Base-by-base conservation (phyloP, 2,888 invertebrate genomes). In the Hetaerina titia region DNA sequence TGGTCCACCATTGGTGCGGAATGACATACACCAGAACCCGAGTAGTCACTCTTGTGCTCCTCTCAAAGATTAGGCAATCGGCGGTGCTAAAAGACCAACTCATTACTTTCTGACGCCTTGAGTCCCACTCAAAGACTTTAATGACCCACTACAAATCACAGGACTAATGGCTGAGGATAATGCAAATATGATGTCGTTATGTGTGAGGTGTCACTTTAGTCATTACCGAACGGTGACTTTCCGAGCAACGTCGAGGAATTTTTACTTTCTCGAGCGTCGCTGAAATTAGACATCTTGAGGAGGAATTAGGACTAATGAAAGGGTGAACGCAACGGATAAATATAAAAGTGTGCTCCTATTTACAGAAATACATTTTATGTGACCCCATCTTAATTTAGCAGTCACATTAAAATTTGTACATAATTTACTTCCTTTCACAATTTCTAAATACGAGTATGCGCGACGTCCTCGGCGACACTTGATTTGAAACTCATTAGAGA, bases 161-260 rank as follows among this genome's bases (percentile, higher is more conserved):
- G 31, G 81, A 81, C 81, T 81, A 81, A 81, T 81, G 81, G 31
- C 81, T 11, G 13, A 81, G 81, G 31, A 31, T 81, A 81, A 81
- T 81, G 81, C 81, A 81, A 81, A 81, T 81, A 81, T 81, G 81
- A 81, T 81, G 81, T 81, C 31, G 15, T 25, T 81, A 81, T 81
- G 25, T 81, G 31, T 31, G 81, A 81, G 81, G 81, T 81, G 81
- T 81, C 81, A 81, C 81, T 13, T 25, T 2, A 1, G 31, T 81
- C 25, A 81, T 81, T 81, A 31, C 31, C 31, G 25, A 81, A 81
- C 81, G 11, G 11, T 31, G 81, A 81, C 31, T 81, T 31, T 69
- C 69, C 22, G 69, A 69, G 69, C 22, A 69, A 6, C 22, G 6
- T 69, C 45, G 31, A 9, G 81, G 31, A 25, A 81, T 81, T 81